A percentile compares a stretch with the other conserved stretches of the same genome.
Evolutionary conservation across 2,113 vertebrate genomes (phyloP).

Genomic region (Oryzias celebensis): DNA sequence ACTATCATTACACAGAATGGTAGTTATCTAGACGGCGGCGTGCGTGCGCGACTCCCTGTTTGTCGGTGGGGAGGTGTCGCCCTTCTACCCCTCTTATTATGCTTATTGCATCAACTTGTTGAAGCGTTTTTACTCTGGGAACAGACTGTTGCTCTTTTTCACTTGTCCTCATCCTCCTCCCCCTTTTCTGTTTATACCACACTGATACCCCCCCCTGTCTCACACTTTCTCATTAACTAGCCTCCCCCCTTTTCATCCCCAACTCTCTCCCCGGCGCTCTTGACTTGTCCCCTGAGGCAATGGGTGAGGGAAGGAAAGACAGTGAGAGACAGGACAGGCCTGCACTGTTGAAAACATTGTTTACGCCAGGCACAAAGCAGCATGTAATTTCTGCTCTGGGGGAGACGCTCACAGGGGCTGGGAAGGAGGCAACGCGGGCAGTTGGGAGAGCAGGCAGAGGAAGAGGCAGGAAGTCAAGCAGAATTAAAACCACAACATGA

Average conservation of each 20-base stretch:
- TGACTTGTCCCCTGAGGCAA: slow-evolving; percentile 36
- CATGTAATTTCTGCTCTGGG: slow-evolving; percentile 71
- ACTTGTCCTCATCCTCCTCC: slow-evolving; percentile 33
- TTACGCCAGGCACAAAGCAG: slow-evolving; percentile 69
- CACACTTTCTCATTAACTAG: slow-evolving; percentile 35
- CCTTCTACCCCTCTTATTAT: slow-evolving; percentile 60
- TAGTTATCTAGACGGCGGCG: slow-evolving; percentile 44
- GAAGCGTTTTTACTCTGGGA: slow-evolving; percentile 40
- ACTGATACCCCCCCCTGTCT: slow-evolving; percentile 42
- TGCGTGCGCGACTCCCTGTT: slow-evolving; percentile 24
- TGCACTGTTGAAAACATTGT: slow-evolving; percentile 71
- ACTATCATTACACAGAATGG: slow-evolving; percentile 60
- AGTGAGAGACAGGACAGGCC: slow-evolving; percentile 60
- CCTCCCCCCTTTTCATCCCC: slow-evolving; percentile 32
- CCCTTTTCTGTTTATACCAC: slow-evolving; percentile 31
- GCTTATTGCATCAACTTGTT: slow-evolving; percentile 57
- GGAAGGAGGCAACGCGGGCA: slow-evolving; percentile 27
- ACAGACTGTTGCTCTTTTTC: slow-evolving; percentile 64
- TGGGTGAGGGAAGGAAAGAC: slow-evolving; percentile 13
- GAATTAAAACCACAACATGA: slow-evolving; percentile 50
- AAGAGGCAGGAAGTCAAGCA: slow-evolving; percentile 36
- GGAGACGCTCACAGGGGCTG: slow-evolving; percentile 54
- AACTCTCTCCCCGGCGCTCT: slow-evolving; percentile 21
- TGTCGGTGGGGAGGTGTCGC: slow-evolving; percentile 33
- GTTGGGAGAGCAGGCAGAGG: slow-evolving; percentile 19